Evolutionary conservation across 1,140 invertebrate genomes (phyloP).

Genomic region (Neodiprion fabricii): DNA sequence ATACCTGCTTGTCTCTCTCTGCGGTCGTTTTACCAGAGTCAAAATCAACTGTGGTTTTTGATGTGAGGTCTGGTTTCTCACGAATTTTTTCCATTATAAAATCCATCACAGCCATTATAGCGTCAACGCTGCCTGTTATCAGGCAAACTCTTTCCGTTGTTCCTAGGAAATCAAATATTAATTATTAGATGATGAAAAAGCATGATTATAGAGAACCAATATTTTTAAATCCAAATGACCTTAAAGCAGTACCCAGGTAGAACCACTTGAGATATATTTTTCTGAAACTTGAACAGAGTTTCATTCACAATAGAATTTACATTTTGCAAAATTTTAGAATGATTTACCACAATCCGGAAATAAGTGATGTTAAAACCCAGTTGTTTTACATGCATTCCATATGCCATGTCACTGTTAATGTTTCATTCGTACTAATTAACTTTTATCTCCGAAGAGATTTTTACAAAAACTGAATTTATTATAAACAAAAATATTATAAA

Average conservation of each 20-base stretch:
- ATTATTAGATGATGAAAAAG: not conserved
- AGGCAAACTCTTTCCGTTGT: constrained; percentile 97
- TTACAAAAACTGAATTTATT: too few species aligned
- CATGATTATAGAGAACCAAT: not conserved
- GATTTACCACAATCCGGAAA: too few species aligned
- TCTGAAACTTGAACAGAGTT: too few species aligned
- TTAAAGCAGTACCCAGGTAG: not conserved
- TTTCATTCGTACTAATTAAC: too few species aligned
- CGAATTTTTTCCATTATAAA: constrained; percentile 98
- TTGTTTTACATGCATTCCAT: too few species aligned
- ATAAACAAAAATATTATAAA: too few species aligned
- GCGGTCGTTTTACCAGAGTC: constrained; percentile 73
- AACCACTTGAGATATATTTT: too few species aligned
- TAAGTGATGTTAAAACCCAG: too few species aligned
- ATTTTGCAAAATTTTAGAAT: too few species aligned
- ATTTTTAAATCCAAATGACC: not conserved
- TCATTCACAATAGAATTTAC: too few species aligned
- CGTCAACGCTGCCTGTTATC: constrained; percentile 92
- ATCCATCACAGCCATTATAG: constrained; percentile 91
- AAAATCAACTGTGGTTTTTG: constrained; percentile 74
- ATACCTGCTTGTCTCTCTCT: constrained; percentile 81
- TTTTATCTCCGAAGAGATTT: too few species aligned
- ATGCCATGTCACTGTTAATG: too few species aligned
- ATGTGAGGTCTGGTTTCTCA: constrained; percentile 93
- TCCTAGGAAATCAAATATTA: constrained; percentile 67